Conservation (phyloP, 2,113 vertebrate genomes). For the Parotia lawesii region DNA sequence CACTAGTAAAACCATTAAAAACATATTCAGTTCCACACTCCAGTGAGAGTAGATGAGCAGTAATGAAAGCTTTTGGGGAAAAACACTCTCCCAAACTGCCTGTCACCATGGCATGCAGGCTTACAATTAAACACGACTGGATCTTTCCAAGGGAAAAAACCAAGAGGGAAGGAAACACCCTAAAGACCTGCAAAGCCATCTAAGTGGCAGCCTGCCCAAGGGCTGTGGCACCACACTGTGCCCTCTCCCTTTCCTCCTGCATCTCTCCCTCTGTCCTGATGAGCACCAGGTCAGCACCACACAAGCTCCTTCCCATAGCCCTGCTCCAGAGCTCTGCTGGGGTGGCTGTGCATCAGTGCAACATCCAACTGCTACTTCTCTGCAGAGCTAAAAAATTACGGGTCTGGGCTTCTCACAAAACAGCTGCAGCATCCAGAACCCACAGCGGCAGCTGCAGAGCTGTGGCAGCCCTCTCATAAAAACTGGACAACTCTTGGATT, state of each 20-base stretch:
- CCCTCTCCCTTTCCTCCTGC: background rate
- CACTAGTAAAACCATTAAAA: background rate
- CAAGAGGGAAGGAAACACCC: background rate
- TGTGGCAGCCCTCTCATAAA: background rate
- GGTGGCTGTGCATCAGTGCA: background rate
- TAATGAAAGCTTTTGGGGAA: background rate
- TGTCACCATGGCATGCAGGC: background rate
- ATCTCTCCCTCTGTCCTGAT: background rate
- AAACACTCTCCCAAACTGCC: background rate
- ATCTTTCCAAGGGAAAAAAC: background rate
- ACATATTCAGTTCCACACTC: background rate
- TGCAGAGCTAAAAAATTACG: background rate
- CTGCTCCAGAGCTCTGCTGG: background rate
- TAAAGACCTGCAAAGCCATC: background rate
- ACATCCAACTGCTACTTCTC: background rate
- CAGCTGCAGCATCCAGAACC: background rate
- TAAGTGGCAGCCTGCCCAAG: background rate
- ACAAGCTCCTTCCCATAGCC: background rate
- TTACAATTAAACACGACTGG: background rate
- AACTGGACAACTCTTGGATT: background rate
- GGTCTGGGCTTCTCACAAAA: background rate
- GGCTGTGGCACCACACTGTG: fast-evolving
- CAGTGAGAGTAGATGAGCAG: background rate
- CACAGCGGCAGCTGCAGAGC: background rate
- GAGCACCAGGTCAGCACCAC: background rate